These are phyloP conservation scores for Hiodon tergisus DNA, from an alignment of 2,113 vertebrate species.

Conservation along the genomic window DNA sequence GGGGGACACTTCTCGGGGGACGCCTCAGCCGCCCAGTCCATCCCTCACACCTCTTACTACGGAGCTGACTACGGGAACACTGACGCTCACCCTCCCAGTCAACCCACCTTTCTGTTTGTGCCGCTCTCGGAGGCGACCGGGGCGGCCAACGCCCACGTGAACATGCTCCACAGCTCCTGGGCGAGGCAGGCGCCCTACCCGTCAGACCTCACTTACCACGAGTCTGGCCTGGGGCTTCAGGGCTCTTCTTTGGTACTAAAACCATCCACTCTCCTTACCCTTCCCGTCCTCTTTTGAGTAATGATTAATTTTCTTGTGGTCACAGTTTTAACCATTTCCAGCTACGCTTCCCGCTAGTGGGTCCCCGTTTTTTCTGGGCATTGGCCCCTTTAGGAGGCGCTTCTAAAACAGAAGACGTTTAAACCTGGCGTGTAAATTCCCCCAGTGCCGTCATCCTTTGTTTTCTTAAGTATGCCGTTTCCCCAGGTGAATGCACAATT, in stretches of 20 bases:
- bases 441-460: conserved; percentile 11
- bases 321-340: conserved; percentile 58
- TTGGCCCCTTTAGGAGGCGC: conserved; percentile 19
- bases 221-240: conserved; percentile 59
- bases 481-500: not conserved
- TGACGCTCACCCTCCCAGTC: conserved; percentile 62
- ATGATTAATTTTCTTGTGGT: conserved; percentile 36
- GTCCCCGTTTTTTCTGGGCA: not conserved
- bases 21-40: conserved; percentile 58
- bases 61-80: conserved; percentile 29
- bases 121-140: conserved; percentile 47
- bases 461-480: not conserved
- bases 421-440: conserved; percentile 38
- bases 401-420: conserved; percentile 6
- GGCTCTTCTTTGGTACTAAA: conserved; percentile 63
- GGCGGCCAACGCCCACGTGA: conserved; percentile 45
- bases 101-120: conserved; percentile 57
- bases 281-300: conserved; percentile 27
- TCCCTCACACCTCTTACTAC: conserved; percentile 59
- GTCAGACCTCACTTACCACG: conserved; percentile 58
- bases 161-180: conserved; percentile 58
- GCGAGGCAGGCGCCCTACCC: conserved; percentile 51
- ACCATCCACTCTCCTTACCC: conserved; percentile 30
- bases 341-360: conserved; percentile 16
- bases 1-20: conserved; percentile 40